Conservation (phyloP, 2,888 invertebrate species). For the Drosophila atripex region DNA sequence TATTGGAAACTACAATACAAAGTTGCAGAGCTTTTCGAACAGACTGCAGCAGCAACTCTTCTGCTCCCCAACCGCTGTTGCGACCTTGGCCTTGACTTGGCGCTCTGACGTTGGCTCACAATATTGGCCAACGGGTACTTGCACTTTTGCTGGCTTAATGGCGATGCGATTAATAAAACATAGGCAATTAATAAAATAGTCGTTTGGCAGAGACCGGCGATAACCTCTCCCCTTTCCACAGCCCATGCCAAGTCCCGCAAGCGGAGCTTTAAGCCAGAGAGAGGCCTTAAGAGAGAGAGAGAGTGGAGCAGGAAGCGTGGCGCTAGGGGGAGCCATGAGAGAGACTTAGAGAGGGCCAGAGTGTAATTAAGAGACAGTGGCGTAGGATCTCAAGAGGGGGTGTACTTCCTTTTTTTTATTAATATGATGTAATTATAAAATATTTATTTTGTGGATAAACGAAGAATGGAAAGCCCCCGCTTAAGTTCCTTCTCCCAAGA, state of each 20-base stretch:
- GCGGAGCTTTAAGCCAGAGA: conserved; percentile 38
- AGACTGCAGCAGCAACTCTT: conserved; percentile 6
- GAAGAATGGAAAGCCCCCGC: not conserved
- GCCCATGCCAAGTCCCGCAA: not conserved
- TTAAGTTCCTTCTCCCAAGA: no score
- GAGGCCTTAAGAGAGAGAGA: conserved; percentile 3
- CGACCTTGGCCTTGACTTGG: conserved; percentile 31
- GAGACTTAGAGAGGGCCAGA: not conserved
- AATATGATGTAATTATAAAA: no score
- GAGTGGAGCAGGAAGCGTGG: not conserved
- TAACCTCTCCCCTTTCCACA: conserved; percentile 52
- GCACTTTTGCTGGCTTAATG: conserved; percentile 7
- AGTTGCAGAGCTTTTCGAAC: conserved; percentile 21
- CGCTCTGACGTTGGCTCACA: not conserved
- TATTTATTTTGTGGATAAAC: no score
- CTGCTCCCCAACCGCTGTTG: not conserved
- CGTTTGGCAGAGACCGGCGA: conserved; percentile 51
- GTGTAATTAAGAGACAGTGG: not conserved
- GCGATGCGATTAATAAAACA: conserved; percentile 47
- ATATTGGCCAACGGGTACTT: not conserved
- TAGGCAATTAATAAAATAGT: conserved; percentile 62
- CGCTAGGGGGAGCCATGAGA: not conserved
- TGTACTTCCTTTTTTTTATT: no score
- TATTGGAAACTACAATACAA: conserved; percentile 4
- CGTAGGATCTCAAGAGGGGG: not conserved